phyloP scores from a whole-genome alignment of 2,113 vertebrate genomes.

The Semnornis frantzii region DNA sequence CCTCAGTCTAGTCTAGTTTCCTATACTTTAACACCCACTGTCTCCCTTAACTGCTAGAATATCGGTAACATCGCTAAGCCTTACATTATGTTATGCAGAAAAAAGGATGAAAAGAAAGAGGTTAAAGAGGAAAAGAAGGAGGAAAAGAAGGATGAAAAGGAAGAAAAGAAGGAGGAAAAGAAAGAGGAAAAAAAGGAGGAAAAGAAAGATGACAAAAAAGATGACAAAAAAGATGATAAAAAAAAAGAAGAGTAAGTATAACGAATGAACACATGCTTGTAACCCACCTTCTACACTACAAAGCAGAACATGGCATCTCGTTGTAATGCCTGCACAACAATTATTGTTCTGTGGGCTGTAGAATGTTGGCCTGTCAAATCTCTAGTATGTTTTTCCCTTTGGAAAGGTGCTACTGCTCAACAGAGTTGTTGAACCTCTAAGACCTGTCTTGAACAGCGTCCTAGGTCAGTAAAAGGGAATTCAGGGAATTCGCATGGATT shows the following conservation, averaged over 20 bases:
- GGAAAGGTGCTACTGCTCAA: neutral
- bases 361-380: neutral
- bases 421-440: neutral
- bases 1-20: neutral
- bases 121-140: slow-evolving; percentile 71
- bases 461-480: neutral
- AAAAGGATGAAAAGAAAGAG: slow-evolving; percentile 85
- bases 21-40: neutral
- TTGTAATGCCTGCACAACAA: fast-evolving
- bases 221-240: slow-evolving; percentile 79
- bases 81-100: slow-evolving; percentile 77
- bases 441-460: neutral
- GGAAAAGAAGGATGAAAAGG: slow-evolving; percentile 76
- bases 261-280: neutral
- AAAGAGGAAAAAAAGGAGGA: slow-evolving; percentile 78
- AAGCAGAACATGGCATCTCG: neutral
- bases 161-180: slow-evolving; percentile 72
- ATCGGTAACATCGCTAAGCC: slow-evolving; percentile 3
- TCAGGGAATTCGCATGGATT: neutral
- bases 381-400: neutral
- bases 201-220: slow-evolving; percentile 78
- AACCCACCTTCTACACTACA: neutral
- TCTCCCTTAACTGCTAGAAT: neutral
- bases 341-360: neutral
- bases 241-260: slow-evolving; percentile 78